Evolutionary conservation across 2,797 vertebrate genomes (phyloP).

Genomic region (Phataginus tetradactyla): DNA sequence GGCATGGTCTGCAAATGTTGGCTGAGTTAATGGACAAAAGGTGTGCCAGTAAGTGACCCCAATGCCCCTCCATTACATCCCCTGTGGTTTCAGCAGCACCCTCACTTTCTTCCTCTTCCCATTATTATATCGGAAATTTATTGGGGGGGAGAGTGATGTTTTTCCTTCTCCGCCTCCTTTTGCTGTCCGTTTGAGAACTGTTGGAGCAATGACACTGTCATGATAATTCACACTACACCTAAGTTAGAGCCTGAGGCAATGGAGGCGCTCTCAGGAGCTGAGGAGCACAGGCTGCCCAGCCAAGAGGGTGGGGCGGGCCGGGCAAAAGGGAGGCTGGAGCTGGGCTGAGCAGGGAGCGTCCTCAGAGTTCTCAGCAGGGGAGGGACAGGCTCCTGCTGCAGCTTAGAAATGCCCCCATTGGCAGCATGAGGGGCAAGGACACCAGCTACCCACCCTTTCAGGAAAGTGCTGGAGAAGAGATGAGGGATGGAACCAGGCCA

Average conservation of each 20-base stretch:
- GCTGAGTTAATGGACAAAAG: neutral
- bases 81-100: neutral
- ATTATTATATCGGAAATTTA: neutral
- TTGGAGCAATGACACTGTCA: neutral
- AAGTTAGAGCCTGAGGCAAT: neutral
- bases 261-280: neutral
- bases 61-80: neutral
- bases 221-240: neutral
- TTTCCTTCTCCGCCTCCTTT: slow-evolving; percentile 8
- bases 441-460: neutral
- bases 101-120: neutral
- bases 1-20: rapidly evolving
- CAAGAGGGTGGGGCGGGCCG: neutral
- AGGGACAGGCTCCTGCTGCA: neutral
- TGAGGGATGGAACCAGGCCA: neutral
- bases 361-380: neutral
- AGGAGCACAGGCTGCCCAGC: neutral
- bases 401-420: neutral
- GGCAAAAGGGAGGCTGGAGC: neutral
- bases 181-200: slow-evolving; percentile 26
- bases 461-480: neutral
- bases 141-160: neutral
- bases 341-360: neutral
- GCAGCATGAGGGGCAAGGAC: too few relatives aligned
- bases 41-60: neutral